Conservation (phyloP, 2,113 vertebrate genomes). For the Hydrochoerus hydrochaeris region DNA sequence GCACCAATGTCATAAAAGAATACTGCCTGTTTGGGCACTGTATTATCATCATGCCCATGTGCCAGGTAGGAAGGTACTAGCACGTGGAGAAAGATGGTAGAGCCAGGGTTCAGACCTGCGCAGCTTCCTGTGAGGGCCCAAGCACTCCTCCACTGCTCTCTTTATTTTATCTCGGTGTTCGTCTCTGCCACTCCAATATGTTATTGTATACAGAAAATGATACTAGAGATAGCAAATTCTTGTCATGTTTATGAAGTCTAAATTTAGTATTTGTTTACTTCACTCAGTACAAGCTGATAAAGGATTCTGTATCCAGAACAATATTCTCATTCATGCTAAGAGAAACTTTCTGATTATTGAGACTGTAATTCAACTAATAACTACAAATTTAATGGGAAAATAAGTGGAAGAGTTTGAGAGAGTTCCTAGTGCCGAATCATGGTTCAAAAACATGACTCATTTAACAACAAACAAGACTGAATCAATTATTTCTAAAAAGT, state of each 20-base stretch:
- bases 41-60: neutral
- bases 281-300: neutral
- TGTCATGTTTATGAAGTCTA: neutral
- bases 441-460: neutral
- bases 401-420: neutral
- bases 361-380: neutral
- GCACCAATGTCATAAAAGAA: neutral
- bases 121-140: neutral
- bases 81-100: neutral
- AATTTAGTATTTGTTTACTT: neutral
- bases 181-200: neutral
- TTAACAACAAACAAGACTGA: neutral
- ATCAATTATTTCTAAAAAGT: constrained; percentile 13
- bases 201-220: neutral
- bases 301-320: neutral
- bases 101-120: neutral
- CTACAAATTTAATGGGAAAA: neutral
- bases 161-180: neutral
- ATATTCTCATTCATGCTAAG: neutral
- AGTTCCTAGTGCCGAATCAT: neutral
- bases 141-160: no score
- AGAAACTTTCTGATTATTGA: neutral
- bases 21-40: neutral
- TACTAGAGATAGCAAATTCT: neutral
- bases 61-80: neutral